phyloP scores from a whole-genome alignment of 1,140 invertebrate genomes.

The Venustaconcha ellipsiformis region DNA sequence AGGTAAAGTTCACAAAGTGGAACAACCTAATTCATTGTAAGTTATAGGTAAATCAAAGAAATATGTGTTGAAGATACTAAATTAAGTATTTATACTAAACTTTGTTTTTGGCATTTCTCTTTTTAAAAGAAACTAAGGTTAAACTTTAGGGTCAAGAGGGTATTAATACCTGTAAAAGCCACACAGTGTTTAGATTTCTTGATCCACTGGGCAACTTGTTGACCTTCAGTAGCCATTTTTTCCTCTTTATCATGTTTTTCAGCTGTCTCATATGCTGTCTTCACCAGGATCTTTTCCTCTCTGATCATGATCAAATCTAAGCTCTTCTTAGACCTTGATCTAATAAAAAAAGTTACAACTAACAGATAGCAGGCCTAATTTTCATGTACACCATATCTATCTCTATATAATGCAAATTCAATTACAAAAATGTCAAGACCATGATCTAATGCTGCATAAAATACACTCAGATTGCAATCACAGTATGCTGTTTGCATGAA shows the following conservation, averaged over 20 bases:
- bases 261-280: conserved; percentile 50
- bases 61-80: no score
- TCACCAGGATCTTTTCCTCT: conserved; percentile 51
- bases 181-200: conserved; percentile 51
- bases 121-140: no score
- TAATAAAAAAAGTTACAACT: not conserved
- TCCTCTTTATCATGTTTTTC: conserved; percentile 52
- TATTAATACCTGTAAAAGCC: conserved; percentile 57
- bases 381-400: not conserved
- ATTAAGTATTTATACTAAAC: no score
- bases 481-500: no score
- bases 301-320: conserved; percentile 18
- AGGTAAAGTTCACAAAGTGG: no score
- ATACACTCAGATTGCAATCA: no score
- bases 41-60: no score
- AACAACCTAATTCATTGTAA: no score
- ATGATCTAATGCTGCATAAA: no score
- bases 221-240: conserved; percentile 39
- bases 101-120: no score
- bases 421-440: not conserved
- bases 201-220: conserved; percentile 42
- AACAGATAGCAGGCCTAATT: not conserved
- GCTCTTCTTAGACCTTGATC: conserved; percentile 6
- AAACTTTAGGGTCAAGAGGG: not conserved
- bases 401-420: not conserved